Evolutionary conservation across 2,113 vertebrate species (phyloP).

Genomic region (Lichenostomus cassidix): DNA sequence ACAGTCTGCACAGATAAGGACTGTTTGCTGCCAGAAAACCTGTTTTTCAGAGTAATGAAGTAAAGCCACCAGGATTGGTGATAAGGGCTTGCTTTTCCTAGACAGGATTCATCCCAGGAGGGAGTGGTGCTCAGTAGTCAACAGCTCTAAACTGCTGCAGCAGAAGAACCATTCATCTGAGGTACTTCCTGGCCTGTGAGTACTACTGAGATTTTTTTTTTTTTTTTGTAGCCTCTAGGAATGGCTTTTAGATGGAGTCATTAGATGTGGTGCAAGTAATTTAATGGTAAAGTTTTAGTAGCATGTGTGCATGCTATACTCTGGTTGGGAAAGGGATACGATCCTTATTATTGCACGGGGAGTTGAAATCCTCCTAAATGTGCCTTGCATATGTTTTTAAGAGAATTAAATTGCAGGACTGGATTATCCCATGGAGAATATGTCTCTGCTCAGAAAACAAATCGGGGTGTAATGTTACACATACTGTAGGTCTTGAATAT

Average conservation of each 20-base stretch:
- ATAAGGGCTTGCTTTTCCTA: not conserved
- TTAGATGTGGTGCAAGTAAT: not conserved
- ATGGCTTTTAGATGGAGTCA: not conserved
- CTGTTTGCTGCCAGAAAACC: not conserved
- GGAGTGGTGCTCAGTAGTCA: not conserved
- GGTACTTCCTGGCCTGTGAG: constrained; percentile 27
- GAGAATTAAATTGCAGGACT: not conserved
- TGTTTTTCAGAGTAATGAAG: not conserved
- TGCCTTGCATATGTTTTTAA: constrained; percentile 15
- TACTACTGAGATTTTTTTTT: not conserved
- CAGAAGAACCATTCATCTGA: not conserved
- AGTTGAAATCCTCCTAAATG: constrained; percentile 10
- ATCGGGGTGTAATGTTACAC: not conserved
- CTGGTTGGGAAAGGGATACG: not conserved
- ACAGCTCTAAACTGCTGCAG: not conserved
- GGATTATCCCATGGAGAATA: not conserved
- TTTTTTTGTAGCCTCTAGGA: not conserved
- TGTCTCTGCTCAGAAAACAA: not conserved
- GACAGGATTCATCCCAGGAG: not conserved
- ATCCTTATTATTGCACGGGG: not conserved
- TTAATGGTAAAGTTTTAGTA: not conserved
- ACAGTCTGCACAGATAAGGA: not conserved
- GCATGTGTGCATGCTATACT: not conserved
- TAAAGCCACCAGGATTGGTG: constrained; percentile 2
- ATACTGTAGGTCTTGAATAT: not conserved